phyloP scores from a whole-genome alignment of 2,797 vertebrate genomes.

The Picus viridis region DNA sequence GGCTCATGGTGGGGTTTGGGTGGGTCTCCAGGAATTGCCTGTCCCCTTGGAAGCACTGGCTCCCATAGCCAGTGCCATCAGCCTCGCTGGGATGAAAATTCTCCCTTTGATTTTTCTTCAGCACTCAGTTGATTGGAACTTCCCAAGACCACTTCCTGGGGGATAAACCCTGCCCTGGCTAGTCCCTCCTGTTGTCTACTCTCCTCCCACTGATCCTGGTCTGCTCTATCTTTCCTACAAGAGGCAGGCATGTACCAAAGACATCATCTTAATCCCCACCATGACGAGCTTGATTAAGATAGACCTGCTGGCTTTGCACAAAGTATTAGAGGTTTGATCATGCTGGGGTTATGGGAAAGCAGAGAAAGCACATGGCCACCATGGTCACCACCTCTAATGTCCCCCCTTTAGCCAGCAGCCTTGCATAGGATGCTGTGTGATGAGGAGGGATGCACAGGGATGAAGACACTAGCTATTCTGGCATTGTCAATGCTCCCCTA shows the following conservation, averaged over 20 bases:
- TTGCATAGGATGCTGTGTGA: neutral
- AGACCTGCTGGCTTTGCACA: neutral
- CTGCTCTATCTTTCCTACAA: neutral
- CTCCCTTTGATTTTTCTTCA: neutral
- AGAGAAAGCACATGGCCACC: neutral
- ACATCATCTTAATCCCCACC: neutral
- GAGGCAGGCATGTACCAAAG: neutral
- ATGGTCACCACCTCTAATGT: neutral
- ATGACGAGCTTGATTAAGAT: neutral
- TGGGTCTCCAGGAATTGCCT: neutral
- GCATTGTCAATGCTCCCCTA: accelerated
- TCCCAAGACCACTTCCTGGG: neutral
- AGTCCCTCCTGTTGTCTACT: neutral
- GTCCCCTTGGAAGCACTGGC: neutral
- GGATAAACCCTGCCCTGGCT: neutral
- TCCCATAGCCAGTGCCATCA: neutral
- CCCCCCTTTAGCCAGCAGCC: neutral
- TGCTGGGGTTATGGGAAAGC: neutral
- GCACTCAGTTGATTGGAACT: neutral
- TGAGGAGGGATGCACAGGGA: neutral
- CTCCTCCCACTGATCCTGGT: neutral
- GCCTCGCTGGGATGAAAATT: neutral
- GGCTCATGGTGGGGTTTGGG: neutral
- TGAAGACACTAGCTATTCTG: neutral
- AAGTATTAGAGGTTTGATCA: neutral